Percentiles rank a stretch among this genome's conserved stretches.
These are phyloP conservation scores for Diogma glabrata DNA, from an alignment of 2,888 invertebrate genomes.

Conservation along the genomic window DNA sequence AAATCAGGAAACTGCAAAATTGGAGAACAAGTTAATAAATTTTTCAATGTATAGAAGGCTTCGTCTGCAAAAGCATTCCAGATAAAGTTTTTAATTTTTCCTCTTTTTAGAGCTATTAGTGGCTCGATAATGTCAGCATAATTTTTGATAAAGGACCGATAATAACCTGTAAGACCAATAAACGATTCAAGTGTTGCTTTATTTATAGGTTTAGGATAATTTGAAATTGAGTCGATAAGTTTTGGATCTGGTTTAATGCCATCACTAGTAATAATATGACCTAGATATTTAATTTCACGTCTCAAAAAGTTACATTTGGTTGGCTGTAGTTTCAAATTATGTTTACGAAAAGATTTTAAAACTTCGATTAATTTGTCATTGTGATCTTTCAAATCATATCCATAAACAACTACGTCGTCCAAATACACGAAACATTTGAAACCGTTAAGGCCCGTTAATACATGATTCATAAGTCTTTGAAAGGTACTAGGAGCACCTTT, in stretches of 20 bases:
- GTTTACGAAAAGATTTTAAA: neutral
- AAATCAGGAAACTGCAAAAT: too few relatives aligned
- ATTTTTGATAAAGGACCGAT: neutral
- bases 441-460: neutral
- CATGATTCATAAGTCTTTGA: conserved; percentile 11
- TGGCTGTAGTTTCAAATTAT: neutral
- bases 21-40: too few relatives aligned
- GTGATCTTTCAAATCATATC: conserved; percentile 3
- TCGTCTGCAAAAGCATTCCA: too few relatives aligned
- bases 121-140: neutral
- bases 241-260: neutral
- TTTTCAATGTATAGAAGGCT: too few relatives aligned
- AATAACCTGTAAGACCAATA: neutral
- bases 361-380: conserved; percentile 3
- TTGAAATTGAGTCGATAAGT: neutral
- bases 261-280: neutral
- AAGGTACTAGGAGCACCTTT: conserved; percentile 23
- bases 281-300: neutral
- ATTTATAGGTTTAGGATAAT: neutral
- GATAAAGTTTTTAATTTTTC: too few relatives aligned
- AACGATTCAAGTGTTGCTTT: neutral
- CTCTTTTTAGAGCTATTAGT: too few relatives aligned
- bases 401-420: neutral
- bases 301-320: neutral
- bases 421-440: conserved; percentile 3